Conservation (phyloP, 2,797 vertebrate genomes). For the Sebastes itinus region DNA sequence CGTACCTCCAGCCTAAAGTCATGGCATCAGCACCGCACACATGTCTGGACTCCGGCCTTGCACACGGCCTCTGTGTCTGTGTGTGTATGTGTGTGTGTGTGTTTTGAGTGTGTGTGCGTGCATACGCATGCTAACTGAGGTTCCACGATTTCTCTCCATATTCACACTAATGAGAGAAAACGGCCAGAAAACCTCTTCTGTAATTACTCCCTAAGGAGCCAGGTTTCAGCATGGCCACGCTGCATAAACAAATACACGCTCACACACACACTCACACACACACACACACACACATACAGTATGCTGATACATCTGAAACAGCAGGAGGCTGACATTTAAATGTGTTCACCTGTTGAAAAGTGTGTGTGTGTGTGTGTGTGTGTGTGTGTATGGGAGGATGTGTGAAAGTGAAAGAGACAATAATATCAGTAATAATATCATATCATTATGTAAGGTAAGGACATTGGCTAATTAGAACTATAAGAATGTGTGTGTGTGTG, state of each 20-base stretch:
- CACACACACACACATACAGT: constrained; percentile 18
- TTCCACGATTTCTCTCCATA: constrained; percentile 57
- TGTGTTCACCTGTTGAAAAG: constrained; percentile 67
- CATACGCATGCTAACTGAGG: constrained; percentile 22
- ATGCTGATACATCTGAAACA: constrained; percentile 33
- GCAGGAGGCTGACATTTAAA: constrained; percentile 69
- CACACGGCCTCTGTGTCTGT: constrained; percentile 8
- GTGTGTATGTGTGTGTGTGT: constrained; percentile 22
- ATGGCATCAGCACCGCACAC: constrained; percentile 39
- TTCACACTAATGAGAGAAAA: constrained; percentile 77
- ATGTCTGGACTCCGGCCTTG: constrained; percentile 42
- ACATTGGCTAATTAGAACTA: constrained; percentile 56
- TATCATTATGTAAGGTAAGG: constrained; percentile 44
- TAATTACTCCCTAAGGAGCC: constrained; percentile 81
- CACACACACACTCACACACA: constrained; percentile 23
- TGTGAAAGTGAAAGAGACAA: constrained; percentile 15
- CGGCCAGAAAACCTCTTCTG: constrained; percentile 67
- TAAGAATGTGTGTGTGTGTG: constrained; percentile 3
- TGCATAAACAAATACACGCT: constrained; percentile 62
- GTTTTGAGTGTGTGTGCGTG: constrained; percentile 10
- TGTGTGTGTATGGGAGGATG: not conserved
- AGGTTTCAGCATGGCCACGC: constrained; percentile 55
- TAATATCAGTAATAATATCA: constrained; percentile 35
- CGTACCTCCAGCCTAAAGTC: constrained; percentile 52
- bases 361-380: constrained; percentile 3